Evolutionary conservation across 1,140 invertebrate species (phyloP).

Genomic region (Druon quercuslanigerum): DNA sequence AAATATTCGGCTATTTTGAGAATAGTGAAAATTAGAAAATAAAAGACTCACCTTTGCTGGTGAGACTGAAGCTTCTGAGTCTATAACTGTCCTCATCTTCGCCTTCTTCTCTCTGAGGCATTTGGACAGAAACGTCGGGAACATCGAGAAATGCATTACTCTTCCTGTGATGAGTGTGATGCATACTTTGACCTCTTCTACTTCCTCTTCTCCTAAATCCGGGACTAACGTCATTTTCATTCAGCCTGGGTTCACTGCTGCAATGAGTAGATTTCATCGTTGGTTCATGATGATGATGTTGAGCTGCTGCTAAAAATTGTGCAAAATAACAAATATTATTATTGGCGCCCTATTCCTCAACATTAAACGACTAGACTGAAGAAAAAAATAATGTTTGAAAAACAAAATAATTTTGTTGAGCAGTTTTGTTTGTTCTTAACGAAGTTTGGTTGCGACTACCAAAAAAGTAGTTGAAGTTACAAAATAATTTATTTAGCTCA

Average conservation of each 20-base stretch:
- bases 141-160: conserved; percentile 88
- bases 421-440: too few species aligned
- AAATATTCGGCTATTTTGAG: too few species aligned
- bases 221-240: conserved; percentile 77
- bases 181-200: conserved; percentile 75
- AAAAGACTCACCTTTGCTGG: conserved; percentile 85
- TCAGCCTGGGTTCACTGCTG: conserved; percentile 78
- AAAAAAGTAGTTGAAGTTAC: too few species aligned
- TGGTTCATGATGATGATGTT: conserved; percentile 72
- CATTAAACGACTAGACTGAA: too few species aligned
- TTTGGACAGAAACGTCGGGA: conserved; percentile 75
- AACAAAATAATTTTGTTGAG: too few species aligned
- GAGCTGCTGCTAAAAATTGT: conserved; percentile 58
- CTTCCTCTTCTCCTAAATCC: conserved; percentile 76
- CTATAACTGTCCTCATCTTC: conserved; percentile 89
- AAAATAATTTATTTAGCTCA: too few species aligned
- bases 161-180: conserved; percentile 77
- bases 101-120: conserved; percentile 71
- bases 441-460: too few species aligned
- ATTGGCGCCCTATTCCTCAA: too few species aligned
- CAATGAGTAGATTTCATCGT: conserved; percentile 73
- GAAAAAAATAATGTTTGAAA: too few species aligned
- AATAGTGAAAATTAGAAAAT: background rate
- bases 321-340: background rate
- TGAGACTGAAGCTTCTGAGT: conserved; percentile 91